These are phyloP conservation scores for Pempheris klunzingeri DNA, from an alignment of 2,797 vertebrate species.

Conservation along the genomic window DNA sequence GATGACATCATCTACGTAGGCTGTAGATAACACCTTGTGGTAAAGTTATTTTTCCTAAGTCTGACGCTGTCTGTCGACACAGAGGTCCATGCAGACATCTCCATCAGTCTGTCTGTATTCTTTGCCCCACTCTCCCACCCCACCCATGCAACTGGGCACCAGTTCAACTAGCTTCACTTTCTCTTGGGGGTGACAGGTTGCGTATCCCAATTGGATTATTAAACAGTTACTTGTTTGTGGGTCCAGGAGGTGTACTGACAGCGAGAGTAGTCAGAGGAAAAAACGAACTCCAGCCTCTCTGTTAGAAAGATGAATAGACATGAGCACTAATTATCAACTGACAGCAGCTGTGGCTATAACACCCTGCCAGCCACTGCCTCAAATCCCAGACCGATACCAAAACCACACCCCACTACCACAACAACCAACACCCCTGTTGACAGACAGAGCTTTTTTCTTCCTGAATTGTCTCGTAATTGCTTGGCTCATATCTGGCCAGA, in stretches of 20 bases:
- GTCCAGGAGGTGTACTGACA: background rate
- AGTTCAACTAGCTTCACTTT: background rate
- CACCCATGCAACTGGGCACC: background rate
- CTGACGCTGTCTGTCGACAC: background rate
- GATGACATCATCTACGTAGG: conserved; percentile 51
- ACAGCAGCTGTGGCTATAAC: background rate
- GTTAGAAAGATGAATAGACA: conserved; percentile 4
- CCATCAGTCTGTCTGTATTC: background rate
- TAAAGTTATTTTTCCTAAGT: conserved; percentile 12
- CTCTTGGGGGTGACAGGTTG: background rate
- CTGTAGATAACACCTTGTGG: conserved; percentile 14
- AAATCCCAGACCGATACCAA: conserved; percentile 15
- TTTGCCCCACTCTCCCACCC: fast-evolving
- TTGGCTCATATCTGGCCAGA: conserved; percentile 6
- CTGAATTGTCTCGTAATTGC: conserved; percentile 28
- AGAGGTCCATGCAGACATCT: conserved; percentile 6
- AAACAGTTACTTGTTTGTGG: background rate
- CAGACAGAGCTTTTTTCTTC: background rate
- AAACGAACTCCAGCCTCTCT: conserved; percentile 3
- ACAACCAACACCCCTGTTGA: conserved; percentile 10
- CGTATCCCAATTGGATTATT: background rate
- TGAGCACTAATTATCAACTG: conserved; percentile 5
- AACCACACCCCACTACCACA: conserved; percentile 7
- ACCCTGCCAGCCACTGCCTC: background rate
- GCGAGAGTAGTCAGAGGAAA: background rate